Evolutionary conservation across 1,140 invertebrate species (phyloP).

Genomic region (Thaumetopoea pityocampa): DNA sequence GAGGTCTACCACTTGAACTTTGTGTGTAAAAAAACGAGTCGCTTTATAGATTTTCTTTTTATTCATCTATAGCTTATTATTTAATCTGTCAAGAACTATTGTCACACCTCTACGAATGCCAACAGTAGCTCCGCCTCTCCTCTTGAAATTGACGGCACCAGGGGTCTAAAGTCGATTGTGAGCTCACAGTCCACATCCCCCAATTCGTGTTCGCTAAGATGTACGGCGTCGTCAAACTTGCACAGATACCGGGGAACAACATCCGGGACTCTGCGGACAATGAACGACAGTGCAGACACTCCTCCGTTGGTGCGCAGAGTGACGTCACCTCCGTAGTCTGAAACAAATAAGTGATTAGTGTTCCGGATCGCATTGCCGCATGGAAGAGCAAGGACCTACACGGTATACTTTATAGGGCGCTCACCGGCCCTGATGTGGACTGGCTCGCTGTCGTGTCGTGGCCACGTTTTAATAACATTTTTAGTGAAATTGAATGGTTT

Average conservation of each 20-base stretch:
- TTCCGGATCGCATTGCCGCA: too few species aligned
- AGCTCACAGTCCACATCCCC: constrained; percentile 90
- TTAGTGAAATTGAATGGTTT: too few species aligned
- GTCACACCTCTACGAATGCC: constrained; percentile 80
- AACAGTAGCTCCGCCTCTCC: constrained; percentile 84
- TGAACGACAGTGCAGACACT: constrained; percentile 86
- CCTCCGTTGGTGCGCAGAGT: constrained; percentile 88
- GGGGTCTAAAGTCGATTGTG: constrained; percentile 83
- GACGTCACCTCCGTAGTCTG: constrained; percentile 87
- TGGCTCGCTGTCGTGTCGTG: too few species aligned
- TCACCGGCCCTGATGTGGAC: too few species aligned
- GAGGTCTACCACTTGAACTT: too few species aligned
- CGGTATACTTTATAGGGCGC: too few species aligned
- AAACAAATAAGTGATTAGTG: too few species aligned
- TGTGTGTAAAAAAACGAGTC: too few species aligned
- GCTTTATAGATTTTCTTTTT: too few species aligned
- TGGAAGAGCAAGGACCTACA: too few species aligned
- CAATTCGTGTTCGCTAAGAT: constrained; percentile 87
- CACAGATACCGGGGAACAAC: constrained; percentile 83
- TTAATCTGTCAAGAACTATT: neutral
- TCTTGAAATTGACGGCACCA: constrained; percentile 79
- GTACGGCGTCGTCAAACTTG: constrained; percentile 86
- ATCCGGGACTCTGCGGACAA: constrained; percentile 87
- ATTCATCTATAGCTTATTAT: too few species aligned
- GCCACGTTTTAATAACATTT: too few species aligned